Percentiles rank a stretch among this genome's conserved stretches.
These are phyloP conservation scores for Drosophila tripunctata DNA, from an alignment of 2,888 invertebrate genomes.

Conservation along the genomic window DNA sequence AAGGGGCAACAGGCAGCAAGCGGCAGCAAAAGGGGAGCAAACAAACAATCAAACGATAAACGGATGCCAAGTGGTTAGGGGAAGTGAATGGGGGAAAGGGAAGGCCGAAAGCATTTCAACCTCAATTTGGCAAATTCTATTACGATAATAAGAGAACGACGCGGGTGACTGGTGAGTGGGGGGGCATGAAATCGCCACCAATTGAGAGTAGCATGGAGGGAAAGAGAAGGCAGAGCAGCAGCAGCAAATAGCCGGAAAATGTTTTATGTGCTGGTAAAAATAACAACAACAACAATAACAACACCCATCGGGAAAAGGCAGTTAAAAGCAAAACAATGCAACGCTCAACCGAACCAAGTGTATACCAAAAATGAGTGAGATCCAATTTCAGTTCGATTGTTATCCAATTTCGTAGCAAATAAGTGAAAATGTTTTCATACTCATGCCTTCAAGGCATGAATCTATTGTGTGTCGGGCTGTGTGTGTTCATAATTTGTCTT, in stretches of 20 bases:
- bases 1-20: not conserved
- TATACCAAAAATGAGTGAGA: slow-evolving; percentile 82
- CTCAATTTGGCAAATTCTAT: slow-evolving; percentile 84
- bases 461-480: slow-evolving; percentile 10
- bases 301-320: slow-evolving; percentile 41
- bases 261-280: slow-evolving; percentile 66
- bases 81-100: no score
- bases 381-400: slow-evolving; percentile 84
- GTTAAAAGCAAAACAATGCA: slow-evolving; percentile 78
- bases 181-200: slow-evolving; percentile 36
- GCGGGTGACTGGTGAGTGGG: slow-evolving; percentile 33
- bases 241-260: slow-evolving; percentile 76
- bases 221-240: slow-evolving; percentile 15
- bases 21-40: slow-evolving; percentile 12
- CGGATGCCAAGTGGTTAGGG: slow-evolving; percentile 69
- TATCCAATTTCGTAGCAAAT: slow-evolving; percentile 83
- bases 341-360: slow-evolving; percentile 48
- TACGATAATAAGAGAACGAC: slow-evolving; percentile 76
- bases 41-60: slow-evolving; percentile 79
- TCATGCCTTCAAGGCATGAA: slow-evolving; percentile 66
- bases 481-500: slow-evolving; percentile 76
- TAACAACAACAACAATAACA: slow-evolving; percentile 25
- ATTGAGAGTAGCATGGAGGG: slow-evolving; percentile 15
- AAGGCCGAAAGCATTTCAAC: slow-evolving; percentile 78
- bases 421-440: slow-evolving; percentile 82